Base-by-base conservation (phyloP, 2,113 vertebrate genomes). In the Coracopsis vasa region DNA sequence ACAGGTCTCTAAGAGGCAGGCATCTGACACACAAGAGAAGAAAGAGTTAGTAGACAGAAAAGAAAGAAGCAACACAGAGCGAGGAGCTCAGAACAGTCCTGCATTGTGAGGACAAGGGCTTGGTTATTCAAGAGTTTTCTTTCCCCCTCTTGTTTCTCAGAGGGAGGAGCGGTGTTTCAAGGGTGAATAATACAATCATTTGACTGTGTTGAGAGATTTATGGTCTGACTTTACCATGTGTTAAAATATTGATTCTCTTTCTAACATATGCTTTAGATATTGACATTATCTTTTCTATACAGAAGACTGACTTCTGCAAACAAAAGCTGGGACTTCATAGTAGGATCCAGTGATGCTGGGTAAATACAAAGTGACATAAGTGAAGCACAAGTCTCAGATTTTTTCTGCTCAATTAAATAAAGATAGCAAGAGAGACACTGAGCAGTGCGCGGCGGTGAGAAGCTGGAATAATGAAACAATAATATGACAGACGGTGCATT, bases 381-480 rank as follows among this genome's bases (percentile, higher is more conserved):
- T 24, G 70, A 92, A 93, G 83, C 60, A 37, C 73, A 93, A 87
- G 92, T 77, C 94, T 87, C 50, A 1, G 50, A 91, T 88, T 92
- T 93, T 94, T 96, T 96, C 94, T 84, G 95, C 92, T 95, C 95
- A 94, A 91, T 96, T 97, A 96, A 91, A 94, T 80, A 91, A 96
- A 95, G 93, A 96, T 74, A 95, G 95, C 92, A 91, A 77, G 80
- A 94, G 90, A 97, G 85, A 95, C 87, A 81, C 72, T 45, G 83
- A 94, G 90, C 92, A 87, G 82, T 80, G 66, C 28, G 6, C 54
- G 86, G 69, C 0, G 0, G 62, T 90, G 77, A 92, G 86, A 89
- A 93, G 81, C 92, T 82, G 92, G 83, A 92, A 92, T 92, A 94
- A 96, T 95, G 90, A 96, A 95, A 94, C 88, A 96, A 89, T 91